Base-by-base conservation (phyloP, 2,113 vertebrate genomes). In the Syngnathus floridae region DNA sequence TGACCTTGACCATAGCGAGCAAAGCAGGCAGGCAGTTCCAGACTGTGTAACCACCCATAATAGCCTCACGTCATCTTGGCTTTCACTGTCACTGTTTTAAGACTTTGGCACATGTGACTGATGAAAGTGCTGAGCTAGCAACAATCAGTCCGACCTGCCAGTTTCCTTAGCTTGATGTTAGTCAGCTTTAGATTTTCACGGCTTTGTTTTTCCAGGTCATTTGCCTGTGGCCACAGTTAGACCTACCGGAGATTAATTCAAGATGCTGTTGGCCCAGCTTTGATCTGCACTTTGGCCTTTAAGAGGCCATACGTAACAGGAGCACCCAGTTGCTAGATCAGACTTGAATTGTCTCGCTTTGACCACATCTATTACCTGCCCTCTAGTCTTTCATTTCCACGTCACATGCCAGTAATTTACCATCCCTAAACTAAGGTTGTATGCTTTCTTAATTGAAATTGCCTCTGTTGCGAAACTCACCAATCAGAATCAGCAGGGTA, bases 1-100 rank as follows among this genome's bases (percentile, higher is more conserved):
- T 77, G 82, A 77, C 79, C 73, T 82, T 86, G 82, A 78, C 70
- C 70, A 68, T 58, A 43, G 57, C 65, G 55, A 67, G 35, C 4
- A 62, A 72, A 77, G 38, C 64, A 41, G 26, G 66, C 70, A 67
- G 76, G 57, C 73, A 48, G 64, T 82, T 51, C 73, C 70, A 63
- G 79, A 70, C 84, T 52, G 0, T 71, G 22, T 4, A 51, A 59
- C 67, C 56, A 21, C 37, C 52, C 62, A 1, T 74, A 62, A 79
- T 58, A 11, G 59, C 62, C 57, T 52, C 51, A 10, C 61, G 5
- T 40, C 67, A 22, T 49, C 9, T 64, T 65, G 64, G 71, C 62
- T 73, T 75, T 54, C 4, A 1, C 71, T 64, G 75, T 79, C 78
- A 65, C 55, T 71, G 68, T 68, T 68, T 64, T 69, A 41, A 16